Conservation (phyloP, 92 coral and sea anemone species). For the Nematostella vectensis region DNA sequence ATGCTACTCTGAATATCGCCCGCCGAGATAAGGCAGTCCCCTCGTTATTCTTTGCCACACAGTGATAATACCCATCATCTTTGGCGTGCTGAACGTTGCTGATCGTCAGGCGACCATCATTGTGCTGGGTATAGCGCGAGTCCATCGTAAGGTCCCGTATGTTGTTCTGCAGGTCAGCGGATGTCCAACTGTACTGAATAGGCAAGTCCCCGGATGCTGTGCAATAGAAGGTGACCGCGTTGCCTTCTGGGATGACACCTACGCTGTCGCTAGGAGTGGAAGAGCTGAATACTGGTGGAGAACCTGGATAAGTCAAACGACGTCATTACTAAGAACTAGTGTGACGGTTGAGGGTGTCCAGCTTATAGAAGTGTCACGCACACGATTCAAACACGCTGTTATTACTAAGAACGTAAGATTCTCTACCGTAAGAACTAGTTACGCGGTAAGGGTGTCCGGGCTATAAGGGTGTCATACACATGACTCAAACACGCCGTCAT, state of each 20-base stretch:
- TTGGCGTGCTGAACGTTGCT: slow-evolving; percentile 46
- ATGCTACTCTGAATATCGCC: slow-evolving; percentile 56
- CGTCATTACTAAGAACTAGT: no score
- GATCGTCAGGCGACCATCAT: slow-evolving; percentile 60
- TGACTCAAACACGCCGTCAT: no score
- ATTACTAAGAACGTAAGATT: no score
- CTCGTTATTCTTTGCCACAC: slow-evolving; percentile 59
- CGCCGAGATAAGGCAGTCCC: slow-evolving; percentile 54
- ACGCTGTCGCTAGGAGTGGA: slow-evolving; percentile 31
- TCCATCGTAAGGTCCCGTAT: slow-evolving; percentile 33
- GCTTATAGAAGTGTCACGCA: no score
- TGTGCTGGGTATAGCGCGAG: slow-evolving; percentile 25
- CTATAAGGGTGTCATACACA: no score
- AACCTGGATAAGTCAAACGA: no score
- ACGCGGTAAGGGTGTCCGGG: no score
- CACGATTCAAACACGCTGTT: no score
- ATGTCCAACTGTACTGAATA: slow-evolving; percentile 44
- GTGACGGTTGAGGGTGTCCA: no score
- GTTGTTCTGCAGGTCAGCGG: slow-evolving; percentile 39
- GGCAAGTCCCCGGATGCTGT: slow-evolving; percentile 37
- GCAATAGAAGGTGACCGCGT: slow-evolving; percentile 38
- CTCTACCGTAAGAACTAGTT: no score
- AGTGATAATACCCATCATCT: slow-evolving; percentile 84
- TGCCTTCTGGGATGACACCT: slow-evolving; percentile 39
- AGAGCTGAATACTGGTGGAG: slow-evolving; percentile 43